These are phyloP conservation scores for Lampropteryx suffumata DNA, from an alignment of 2,888 invertebrate genomes.

Conservation along the genomic window DNA sequence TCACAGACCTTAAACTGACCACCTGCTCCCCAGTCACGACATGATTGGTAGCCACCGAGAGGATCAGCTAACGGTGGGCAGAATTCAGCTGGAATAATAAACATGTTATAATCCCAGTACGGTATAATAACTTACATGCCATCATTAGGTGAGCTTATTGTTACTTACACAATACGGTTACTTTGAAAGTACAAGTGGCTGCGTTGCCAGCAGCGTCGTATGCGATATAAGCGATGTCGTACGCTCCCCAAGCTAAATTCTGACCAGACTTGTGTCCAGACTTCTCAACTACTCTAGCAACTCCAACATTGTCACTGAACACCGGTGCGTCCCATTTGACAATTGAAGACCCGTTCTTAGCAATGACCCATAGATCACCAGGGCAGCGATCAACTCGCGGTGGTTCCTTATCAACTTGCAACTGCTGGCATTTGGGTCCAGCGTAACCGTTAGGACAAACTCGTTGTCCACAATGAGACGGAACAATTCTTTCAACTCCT, in stretches of 20 bases:
- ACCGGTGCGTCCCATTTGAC: slow-evolving; percentile 96
- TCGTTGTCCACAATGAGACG: slow-evolving; percentile 95
- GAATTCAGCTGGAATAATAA: slow-evolving; percentile 87
- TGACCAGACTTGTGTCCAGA: slow-evolving; percentile 94
- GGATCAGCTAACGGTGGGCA: slow-evolving; percentile 95
- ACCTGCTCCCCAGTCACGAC: slow-evolving; percentile 98
- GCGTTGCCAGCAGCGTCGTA: slow-evolving; percentile 96
- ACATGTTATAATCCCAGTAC: neutral
- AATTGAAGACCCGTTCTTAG: slow-evolving; percentile 94
- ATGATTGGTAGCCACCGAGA: slow-evolving; percentile 94
- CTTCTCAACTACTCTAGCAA: slow-evolving; percentile 90
- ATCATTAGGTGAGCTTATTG: neutral
- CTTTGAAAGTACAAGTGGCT: slow-evolving; percentile 95
- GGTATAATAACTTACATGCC: too few species aligned
- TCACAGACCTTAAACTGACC: slow-evolving; percentile 98
- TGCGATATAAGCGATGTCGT: slow-evolving; percentile 96
- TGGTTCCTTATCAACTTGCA: slow-evolving; percentile 92
- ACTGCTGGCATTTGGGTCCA: slow-evolving; percentile 92
- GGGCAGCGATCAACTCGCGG: slow-evolving; percentile 95
- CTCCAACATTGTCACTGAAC: slow-evolving; percentile 94
- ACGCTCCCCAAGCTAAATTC: slow-evolving; percentile 94
- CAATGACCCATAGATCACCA: slow-evolving; percentile 96
- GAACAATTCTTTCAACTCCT: slow-evolving; percentile 95
- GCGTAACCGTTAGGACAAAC: slow-evolving; percentile 94
- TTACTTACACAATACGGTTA: slow-evolving; percentile 92